Base-by-base conservation (phyloP, 2,797 vertebrate genomes). In the Enteromius paludinosus region DNA sequence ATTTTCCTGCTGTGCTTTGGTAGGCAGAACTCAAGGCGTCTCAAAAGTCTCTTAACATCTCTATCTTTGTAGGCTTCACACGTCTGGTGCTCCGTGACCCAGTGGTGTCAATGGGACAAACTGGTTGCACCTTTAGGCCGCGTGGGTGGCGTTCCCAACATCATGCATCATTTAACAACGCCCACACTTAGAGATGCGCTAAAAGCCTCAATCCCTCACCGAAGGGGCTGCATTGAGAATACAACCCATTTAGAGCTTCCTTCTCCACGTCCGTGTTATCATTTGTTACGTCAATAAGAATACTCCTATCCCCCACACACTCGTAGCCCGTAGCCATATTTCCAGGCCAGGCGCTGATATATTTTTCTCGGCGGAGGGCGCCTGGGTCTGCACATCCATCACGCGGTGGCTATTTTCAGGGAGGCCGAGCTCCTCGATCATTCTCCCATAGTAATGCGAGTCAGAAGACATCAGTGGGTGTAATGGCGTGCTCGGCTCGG, bases 391-490 rank as follows among this genome's bases (percentile, higher is more conserved):
- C 81, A 90, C 88, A 91, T 92, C 86, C 78, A 92, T 93, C 92
- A 93, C 82, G 65, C 76, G 54, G 28, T 0, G 61, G 69, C 85
- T 89, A 86, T 92, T 91, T 88, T 91, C 85, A 72, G 61, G 64
- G 73, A 59, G 33, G 74, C 92, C 89, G 78, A 78, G 61, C 76
- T 80, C 87, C 84, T 84, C 71, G 38, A 81, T 83, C 83, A 79
- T 78, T 62, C 76, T 78, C 45, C 65, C 88, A 90, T 92, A 91
- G 89, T 91, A 90, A 93, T 93, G 90, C 87, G 85, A 90, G 90
- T 89, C 90, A 90, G 88, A 90, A 91, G 87, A 91, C 91, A 90
- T 91, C 91, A 90, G 90, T 52, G 47, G 89, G 90, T 89, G 89
- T 91, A 91, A 93, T 91, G 92, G 89, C 87, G 85, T 90, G 86